Evolutionary conservation across 2,888 invertebrate genomes (phyloP), one percentile per base, ranked within the genome.

Genomic region (Pyrgus malvae): DNA sequence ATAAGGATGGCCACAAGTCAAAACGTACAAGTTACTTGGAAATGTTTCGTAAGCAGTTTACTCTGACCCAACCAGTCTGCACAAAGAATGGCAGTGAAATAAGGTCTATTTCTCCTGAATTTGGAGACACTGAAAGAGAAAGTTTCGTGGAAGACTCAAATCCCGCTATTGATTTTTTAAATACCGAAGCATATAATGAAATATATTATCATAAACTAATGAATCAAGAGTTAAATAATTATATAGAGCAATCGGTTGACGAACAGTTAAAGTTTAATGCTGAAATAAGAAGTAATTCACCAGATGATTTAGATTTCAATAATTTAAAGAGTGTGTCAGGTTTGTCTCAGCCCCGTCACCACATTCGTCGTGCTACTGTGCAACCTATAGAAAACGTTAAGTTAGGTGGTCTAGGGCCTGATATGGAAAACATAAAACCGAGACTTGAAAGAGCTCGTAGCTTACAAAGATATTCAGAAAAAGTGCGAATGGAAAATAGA

Each of bases 381-480:
- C 74, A 74, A 42, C 80, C 80, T 0, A 62, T 75, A 17, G 73
- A 72, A 49, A 78, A 73, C 63, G 61, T 88, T 0, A 86, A 81
- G 59, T 61, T 89, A 7, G 89, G 90, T 25, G 90, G 90, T 0
- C 64, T 90, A 17, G 90, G 90, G 2, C 87, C 90, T 11, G 90
- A 90, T 55, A 62, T 83, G 55, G 86, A 88, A 60, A 77, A 74
- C 40, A 86, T 89, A 9, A 84, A 77, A 61, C 90, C 90, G 12
- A 76, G 87, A 55, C 61, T 89, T 33, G 88, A 89, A 63, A 76
- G 90, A 73, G 89, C 90, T 41, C 74, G 84, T 61, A 88, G 90
- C 49, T 74, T 90, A 19, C 90, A 90, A 67, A 78, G 90, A 61
- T 90, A 90, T 67, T 90, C 90, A 1, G 90, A 90, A 67, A 87